Conservation (phyloP, 2,888 invertebrate genomes). For the Eupithecia centaureata region DNA sequence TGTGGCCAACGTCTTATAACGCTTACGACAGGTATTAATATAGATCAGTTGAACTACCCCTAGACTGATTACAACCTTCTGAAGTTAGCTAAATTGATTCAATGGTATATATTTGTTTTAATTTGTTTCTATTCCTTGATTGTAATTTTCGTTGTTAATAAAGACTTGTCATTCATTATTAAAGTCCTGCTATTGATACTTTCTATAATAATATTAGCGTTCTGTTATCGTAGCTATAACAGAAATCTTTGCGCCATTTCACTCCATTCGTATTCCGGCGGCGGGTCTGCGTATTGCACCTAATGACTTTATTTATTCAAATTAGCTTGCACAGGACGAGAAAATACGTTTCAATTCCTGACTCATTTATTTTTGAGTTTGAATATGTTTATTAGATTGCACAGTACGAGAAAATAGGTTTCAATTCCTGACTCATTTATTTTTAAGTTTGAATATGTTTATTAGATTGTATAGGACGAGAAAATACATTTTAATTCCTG, state of each 20-base stretch:
- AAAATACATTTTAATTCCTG: not conserved
- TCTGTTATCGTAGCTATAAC: not conserved
- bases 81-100: too few species aligned
- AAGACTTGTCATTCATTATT: too few species aligned
- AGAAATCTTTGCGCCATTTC: slow-evolving; percentile 9
- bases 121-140: too few species aligned
- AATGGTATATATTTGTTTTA: too few species aligned
- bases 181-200: too few species aligned
- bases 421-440: not conserved
- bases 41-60: too few species aligned
- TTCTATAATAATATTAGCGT: not conserved
- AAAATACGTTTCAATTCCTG: not conserved
- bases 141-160: too few species aligned
- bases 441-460: not conserved
- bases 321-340: slow-evolving; percentile 22
- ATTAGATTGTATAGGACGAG: slow-evolving; percentile 11
- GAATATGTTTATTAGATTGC: slow-evolving; percentile 1
- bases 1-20: too few species aligned
- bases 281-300: slow-evolving; percentile 11
- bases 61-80: too few species aligned
- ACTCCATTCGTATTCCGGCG: slow-evolving; percentile 18
- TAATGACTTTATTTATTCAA: slow-evolving; percentile 41
- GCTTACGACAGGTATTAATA: too few species aligned
- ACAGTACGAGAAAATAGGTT: slow-evolving; percentile 10
- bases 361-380: not conserved